phyloP scores from a whole-genome alignment of 2,113 vertebrate species.

The Actenoides lindsayi region DNA sequence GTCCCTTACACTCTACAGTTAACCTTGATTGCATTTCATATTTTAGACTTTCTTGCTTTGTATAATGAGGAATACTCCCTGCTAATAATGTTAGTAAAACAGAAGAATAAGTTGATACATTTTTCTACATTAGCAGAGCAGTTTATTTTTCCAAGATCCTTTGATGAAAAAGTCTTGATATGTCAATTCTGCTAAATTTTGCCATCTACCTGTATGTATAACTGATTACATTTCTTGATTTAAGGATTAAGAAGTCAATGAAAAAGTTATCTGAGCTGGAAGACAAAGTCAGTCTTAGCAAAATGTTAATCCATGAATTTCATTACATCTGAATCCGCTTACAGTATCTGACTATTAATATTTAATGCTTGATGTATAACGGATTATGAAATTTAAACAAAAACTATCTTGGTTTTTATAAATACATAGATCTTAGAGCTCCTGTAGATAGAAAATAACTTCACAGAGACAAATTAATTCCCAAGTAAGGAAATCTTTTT shows the following conservation, averaged over 20 bases:
- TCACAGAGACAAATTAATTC: background rate
- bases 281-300: constrained; percentile 20
- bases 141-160: constrained; percentile 1
- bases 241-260: constrained; percentile 48
- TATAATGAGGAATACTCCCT: constrained; percentile 20
- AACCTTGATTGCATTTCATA: constrained; percentile 33
- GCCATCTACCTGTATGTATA: background rate
- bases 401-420: background rate
- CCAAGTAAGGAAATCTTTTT: background rate
- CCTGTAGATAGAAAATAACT: background rate
- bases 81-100: constrained; percentile 15
- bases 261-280: constrained; percentile 7
- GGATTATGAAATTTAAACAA: constrained; percentile 33
- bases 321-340: constrained; percentile 1
- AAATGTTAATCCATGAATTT: constrained; percentile 24
- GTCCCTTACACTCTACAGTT: constrained; percentile 17
- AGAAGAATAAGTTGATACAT: constrained; percentile 16
- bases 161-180: constrained; percentile 13
- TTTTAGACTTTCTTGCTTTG: constrained; percentile 27
- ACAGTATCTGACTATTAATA: constrained; percentile 18
- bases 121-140: background rate
- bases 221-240: constrained; percentile 51
- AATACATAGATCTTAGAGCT: constrained; percentile 15
- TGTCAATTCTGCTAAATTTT: constrained; percentile 43
- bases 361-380: background rate